Conservation (phyloP, 2,113 vertebrate genomes). For the Prolemur simus region DNA sequence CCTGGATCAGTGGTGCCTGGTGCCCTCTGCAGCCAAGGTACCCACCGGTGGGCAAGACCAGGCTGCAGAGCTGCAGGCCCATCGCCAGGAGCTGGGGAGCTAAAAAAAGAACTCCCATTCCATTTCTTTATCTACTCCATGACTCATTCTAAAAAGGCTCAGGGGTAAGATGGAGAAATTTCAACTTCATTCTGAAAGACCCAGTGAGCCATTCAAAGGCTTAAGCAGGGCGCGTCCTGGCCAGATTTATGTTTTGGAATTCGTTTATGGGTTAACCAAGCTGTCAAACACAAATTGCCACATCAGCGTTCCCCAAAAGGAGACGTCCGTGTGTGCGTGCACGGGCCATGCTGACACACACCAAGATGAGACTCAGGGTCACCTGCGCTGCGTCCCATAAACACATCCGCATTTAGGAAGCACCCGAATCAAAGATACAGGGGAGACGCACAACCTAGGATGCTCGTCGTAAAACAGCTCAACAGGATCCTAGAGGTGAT, state of each 20-base stretch:
- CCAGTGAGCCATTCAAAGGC: not conserved
- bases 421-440: not conserved
- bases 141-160: not conserved
- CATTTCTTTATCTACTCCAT: not conserved
- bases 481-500: accelerated
- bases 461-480: accelerated
- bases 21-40: accelerated
- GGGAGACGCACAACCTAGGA: accelerated
- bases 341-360: accelerated
- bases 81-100: accelerated
- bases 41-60: accelerated
- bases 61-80: not conserved
- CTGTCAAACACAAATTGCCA: not conserved
- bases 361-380: accelerated
- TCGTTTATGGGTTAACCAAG: not conserved
- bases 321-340: not conserved
- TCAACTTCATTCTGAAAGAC: not conserved
- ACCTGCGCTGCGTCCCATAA: accelerated
- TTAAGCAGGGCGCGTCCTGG: not conserved
- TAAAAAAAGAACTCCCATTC: not conserved
- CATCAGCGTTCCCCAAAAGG: not conserved
- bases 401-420: accelerated
- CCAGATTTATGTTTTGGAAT: not conserved
- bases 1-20: not conserved
- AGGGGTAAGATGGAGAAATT: not conserved